Evolutionary conservation across 2,797 vertebrate species (phyloP), one percentile per base, ranked within the genome.

Genomic region (Amblyopsis hoosieri): DNA sequence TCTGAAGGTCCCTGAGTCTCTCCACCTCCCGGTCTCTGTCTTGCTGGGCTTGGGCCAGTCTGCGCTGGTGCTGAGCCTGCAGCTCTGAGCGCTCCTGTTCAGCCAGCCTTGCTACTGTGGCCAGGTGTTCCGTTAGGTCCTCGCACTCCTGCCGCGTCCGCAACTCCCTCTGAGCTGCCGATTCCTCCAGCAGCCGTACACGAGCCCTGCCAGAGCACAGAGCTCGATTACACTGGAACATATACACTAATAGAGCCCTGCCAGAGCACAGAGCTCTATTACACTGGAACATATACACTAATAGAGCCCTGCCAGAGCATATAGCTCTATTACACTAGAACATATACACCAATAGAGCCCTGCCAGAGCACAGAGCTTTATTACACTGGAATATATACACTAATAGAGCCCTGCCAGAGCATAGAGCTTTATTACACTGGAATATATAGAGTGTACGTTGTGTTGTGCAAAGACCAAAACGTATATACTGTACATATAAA

Each of bases 1-100:
- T 92, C 87, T 98, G 96, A 23, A 98, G 92, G 13, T 96, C 93
- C 62, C 82, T 64, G 49, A 98, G 93, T 60, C 94, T 81, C 77
- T 94, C 93, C 74, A 96, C 82, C 75, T 98, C 95, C 0, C 84
- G 79, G 70, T 91, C 88, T 23, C 89, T 86, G 64, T 96, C 95
- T 66, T 94, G 93, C 50, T 91, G 88, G 45, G 69, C 85, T 10
- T 89, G 87, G 0, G 88, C 84, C 77, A 96, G 70, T 45, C 84
- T 93, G 54, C 88, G 92, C 78, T 96, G 95, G 75, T 95, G 90
- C 78, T 95, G 93, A 0, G 85, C 87, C 47, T 89, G 79, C 64
- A 95, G 89, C 71, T 95, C 94, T 0, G 90, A 63, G 12, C 88
- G 88, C 7, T 94, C 93, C 78, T 85, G 90, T 87, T 96, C 94